Evolutionary conservation across 2,888 invertebrate species (phyloP).

Genomic region (Dryobotodes eremita): DNA sequence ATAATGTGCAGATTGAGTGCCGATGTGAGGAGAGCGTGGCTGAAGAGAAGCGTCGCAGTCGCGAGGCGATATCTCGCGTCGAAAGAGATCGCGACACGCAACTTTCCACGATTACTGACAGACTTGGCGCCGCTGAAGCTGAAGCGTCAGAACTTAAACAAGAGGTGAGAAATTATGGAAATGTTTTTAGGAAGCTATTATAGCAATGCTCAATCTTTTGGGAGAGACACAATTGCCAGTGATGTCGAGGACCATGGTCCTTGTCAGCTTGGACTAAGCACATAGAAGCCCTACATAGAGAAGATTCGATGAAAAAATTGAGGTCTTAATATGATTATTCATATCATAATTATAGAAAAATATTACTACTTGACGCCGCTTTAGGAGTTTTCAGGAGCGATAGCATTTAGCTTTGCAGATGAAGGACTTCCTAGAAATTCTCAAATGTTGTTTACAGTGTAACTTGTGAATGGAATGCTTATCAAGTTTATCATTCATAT

Average conservation of each 20-base stretch:
- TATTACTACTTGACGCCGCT: not conserved
- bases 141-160: slow-evolving; percentile 89
- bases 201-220: not conserved
- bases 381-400: not conserved
- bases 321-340: no score
- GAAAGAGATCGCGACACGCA: slow-evolving; percentile 94
- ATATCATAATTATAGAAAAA: not conserved
- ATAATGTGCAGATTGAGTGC: slow-evolving; percentile 92
- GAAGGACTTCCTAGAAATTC: not conserved
- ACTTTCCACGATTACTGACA: slow-evolving; percentile 83
- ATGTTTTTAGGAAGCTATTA: not conserved
- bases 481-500: slow-evolving; percentile 26
- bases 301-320: no score
- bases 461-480: slow-evolving; percentile 47
- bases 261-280: not conserved
- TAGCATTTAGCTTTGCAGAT: not conserved
- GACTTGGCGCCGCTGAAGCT: slow-evolving; percentile 88
- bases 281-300: no score
- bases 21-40: slow-evolving; percentile 93
- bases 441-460: slow-evolving; percentile 7
- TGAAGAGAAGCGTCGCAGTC: slow-evolving; percentile 96
- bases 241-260: not conserved
- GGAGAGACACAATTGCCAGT: not conserved
- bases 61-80: slow-evolving; percentile 95
- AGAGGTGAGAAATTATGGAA: slow-evolving; percentile 78